These are phyloP conservation scores for Malurus splendens DNA, from an alignment of 2,797 vertebrate genomes.

Conservation along the genomic window DNA sequence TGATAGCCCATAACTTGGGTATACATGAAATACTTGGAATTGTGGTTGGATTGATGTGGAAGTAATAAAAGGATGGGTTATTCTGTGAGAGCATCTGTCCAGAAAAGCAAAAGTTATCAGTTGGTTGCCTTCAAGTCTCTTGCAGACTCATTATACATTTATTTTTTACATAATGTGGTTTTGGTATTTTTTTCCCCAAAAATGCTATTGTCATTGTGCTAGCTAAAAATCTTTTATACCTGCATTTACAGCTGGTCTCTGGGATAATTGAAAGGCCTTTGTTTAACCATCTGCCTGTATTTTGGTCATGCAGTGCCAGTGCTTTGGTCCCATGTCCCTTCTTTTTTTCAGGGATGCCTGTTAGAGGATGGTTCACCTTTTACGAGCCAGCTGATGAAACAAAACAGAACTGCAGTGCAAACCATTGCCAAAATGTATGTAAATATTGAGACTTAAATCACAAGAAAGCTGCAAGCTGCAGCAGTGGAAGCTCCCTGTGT, in stretches of 20 bases:
- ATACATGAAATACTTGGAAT: background rate
- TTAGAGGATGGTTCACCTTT: background rate
- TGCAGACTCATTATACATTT: background rate
- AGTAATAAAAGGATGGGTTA: background rate
- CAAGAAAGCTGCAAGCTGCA: background rate
- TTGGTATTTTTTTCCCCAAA: rapidly evolving
- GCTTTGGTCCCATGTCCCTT: background rate
- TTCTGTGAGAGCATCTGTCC: background rate
- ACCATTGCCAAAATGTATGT: background rate
- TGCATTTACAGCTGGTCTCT: background rate
- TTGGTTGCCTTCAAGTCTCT: background rate
- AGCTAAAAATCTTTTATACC: background rate
- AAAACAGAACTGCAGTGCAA: background rate
- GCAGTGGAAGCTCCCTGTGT: rapidly evolving
- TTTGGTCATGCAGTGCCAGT: background rate
- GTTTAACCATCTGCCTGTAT: background rate
- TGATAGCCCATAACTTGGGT: rapidly evolving
- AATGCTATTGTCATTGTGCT: background rate
- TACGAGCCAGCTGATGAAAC: background rate
- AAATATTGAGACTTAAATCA: background rate
- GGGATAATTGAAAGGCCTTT: background rate
- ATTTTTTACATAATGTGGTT: background rate
- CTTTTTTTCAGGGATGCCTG: background rate
- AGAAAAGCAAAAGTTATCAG: background rate
- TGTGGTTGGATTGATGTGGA: background rate